Evolutionary conservation across 2,113 vertebrate species (phyloP).

Genomic region (Ochotona curzoniae): DNA sequence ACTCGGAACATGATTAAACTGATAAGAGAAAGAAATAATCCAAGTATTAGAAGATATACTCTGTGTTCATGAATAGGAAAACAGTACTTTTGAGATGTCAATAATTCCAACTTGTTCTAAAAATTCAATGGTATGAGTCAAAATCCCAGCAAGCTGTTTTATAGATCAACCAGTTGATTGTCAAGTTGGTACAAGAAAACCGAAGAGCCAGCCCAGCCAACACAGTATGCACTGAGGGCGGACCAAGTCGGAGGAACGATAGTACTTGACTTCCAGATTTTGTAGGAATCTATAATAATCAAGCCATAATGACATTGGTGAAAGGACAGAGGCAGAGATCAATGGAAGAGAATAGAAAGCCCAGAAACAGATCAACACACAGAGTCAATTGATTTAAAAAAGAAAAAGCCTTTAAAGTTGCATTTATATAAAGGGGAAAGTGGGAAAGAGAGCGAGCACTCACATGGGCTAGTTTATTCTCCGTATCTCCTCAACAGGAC

Average conservation of each 20-base stretch:
- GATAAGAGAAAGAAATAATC: background rate
- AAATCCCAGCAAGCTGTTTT: background rate
- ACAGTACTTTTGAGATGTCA: background rate
- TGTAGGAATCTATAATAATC: background rate
- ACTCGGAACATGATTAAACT: slow-evolving; percentile 6
- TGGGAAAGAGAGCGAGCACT: too few relatives aligned
- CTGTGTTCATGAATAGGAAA: background rate
- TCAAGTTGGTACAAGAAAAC: background rate
- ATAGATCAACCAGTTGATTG: background rate
- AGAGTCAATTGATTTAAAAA: background rate
- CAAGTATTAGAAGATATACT: background rate
- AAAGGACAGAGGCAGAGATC: background rate
- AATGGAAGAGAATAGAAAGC: background rate
- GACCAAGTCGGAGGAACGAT: background rate
- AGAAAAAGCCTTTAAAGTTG: too few relatives aligned
- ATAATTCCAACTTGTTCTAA: background rate
- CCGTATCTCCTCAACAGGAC: too few relatives aligned
- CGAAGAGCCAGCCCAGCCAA: background rate
- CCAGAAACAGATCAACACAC: background rate
- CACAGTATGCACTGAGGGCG: background rate
- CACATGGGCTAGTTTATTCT: too few relatives aligned
- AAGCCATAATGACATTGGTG: background rate
- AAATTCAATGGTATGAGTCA: background rate
- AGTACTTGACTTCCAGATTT: background rate
- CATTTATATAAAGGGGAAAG: too few relatives aligned